A percentile compares a stretch with the other conserved stretches of the same genome.
Conservation (phyloP, 1,140 invertebrate genomes). For the Hycleus phaleratus region DNA sequence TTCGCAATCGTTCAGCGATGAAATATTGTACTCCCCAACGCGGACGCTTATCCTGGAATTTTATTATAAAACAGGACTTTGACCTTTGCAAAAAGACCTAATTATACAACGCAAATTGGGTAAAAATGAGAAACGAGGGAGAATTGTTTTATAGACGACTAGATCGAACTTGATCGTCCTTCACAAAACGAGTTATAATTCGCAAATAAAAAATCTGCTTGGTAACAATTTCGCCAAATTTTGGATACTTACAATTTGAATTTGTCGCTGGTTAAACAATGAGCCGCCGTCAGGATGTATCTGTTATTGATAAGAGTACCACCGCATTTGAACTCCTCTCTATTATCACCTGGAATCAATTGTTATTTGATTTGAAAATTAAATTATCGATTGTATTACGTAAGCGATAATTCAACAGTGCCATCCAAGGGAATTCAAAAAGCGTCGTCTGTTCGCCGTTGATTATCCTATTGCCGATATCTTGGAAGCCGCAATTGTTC, state of each 20-base stretch:
- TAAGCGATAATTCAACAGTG: conserved; percentile 47
- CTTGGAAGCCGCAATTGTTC: conserved; percentile 39
- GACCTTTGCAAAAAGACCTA: not conserved
- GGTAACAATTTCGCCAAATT: not conserved
- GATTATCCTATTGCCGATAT: conserved; percentile 42
- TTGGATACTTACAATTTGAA: conserved; percentile 36
- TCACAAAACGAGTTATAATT: no score
- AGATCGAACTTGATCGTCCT: no score
- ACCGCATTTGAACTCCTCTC: conserved; percentile 50
- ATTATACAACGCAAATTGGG: no score
- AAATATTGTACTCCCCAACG: conserved; percentile 56
- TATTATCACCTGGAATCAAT: not conserved
- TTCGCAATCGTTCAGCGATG: conserved; percentile 52
- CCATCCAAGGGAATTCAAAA: conserved; percentile 62
- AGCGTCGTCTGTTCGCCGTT: conserved; percentile 50
- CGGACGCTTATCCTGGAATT: conserved; percentile 45
- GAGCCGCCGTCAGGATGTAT: conserved; percentile 64
- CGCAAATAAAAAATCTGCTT: no score
- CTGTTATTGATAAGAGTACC: conserved; percentile 56
- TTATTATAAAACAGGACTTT: conserved; percentile 3
- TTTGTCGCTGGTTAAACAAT: conserved; percentile 51
- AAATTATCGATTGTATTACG: conserved; percentile 26
- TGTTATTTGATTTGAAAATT: not conserved
- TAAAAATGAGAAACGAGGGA: no score
- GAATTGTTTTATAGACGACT: no score